Conservation (phyloP, 2,888 invertebrate species). For the Protodeltote pygarga region DNA sequence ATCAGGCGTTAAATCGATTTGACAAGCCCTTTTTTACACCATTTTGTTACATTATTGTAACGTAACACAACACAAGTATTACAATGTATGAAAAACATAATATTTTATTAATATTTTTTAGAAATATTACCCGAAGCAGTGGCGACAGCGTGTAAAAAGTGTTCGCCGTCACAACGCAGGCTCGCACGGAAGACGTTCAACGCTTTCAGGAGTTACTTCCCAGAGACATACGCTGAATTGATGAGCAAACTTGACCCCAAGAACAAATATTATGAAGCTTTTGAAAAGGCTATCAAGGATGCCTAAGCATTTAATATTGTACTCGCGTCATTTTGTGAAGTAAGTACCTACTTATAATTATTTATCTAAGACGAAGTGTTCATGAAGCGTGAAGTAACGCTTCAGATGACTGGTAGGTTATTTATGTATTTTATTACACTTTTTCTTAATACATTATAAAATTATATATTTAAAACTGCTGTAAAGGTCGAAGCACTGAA, state of each 20-base stretch:
- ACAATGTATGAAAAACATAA: neutral
- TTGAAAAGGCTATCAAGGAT: constrained; percentile 74
- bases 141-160: constrained; percentile 66
- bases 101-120: constrained; percentile 43
- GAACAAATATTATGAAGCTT: constrained; percentile 77
- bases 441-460: too few species aligned
- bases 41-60: too few species aligned
- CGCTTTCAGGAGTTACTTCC: constrained; percentile 88
- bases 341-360: constrained; percentile 10
- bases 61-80: too few species aligned
- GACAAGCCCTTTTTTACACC: too few species aligned
- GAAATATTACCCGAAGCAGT: constrained; percentile 68
- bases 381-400: too few species aligned
- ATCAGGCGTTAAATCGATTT: too few species aligned
- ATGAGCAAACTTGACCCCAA: constrained; percentile 89
- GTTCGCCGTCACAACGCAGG: constrained; percentile 77
- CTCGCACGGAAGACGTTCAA: constrained; percentile 87
- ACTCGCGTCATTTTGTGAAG: constrained; percentile 17
- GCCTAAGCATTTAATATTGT: constrained; percentile 41
- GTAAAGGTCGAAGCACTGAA: too few species aligned
- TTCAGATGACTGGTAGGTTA: too few species aligned
- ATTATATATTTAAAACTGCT: too few species aligned
- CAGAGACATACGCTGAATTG: constrained; percentile 87
- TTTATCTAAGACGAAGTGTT: neutral
- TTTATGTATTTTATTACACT: too few species aligned